Conservation (phyloP, 2,888 invertebrate species). For the Cylloceria caligata region DNA sequence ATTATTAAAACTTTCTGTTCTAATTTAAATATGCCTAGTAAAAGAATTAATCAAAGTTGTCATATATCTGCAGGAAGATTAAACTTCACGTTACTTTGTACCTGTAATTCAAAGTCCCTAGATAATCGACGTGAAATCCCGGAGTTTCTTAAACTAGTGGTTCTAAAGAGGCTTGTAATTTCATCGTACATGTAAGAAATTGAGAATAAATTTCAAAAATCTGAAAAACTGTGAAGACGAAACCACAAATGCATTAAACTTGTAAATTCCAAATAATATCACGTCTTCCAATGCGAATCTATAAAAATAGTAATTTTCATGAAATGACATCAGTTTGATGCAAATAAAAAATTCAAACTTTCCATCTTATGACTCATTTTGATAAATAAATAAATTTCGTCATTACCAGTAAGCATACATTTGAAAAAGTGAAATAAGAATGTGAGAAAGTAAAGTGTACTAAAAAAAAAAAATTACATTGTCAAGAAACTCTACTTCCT, state of each 20-base stretch:
- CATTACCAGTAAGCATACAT: neutral
- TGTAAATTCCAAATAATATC: too few relatives aligned
- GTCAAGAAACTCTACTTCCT: neutral
- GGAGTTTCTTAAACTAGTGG: neutral
- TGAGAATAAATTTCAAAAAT: too few relatives aligned
- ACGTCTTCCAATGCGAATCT: too few relatives aligned
- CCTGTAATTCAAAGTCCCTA: neutral
- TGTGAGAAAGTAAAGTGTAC: neutral
- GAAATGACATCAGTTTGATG: too few relatives aligned
- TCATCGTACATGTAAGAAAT: neutral
- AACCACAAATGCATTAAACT: too few relatives aligned
- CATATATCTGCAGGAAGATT: neutral
- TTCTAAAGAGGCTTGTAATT: neutral
- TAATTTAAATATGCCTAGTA: neutral
- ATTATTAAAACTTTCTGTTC: too few relatives aligned
- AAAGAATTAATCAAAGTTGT: neutral
- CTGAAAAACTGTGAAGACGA: too few relatives aligned
- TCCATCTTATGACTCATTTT: neutral
- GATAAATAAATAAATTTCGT: neutral
- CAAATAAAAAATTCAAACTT: neutral
- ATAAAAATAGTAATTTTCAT: too few relatives aligned
- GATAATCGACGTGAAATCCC: neutral
- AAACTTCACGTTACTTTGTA: neutral
- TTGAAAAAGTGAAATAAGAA: neutral
- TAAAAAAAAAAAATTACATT: neutral